Conservation (phyloP, 2,888 invertebrate genomes). For the Malacosoma neustria region DNA sequence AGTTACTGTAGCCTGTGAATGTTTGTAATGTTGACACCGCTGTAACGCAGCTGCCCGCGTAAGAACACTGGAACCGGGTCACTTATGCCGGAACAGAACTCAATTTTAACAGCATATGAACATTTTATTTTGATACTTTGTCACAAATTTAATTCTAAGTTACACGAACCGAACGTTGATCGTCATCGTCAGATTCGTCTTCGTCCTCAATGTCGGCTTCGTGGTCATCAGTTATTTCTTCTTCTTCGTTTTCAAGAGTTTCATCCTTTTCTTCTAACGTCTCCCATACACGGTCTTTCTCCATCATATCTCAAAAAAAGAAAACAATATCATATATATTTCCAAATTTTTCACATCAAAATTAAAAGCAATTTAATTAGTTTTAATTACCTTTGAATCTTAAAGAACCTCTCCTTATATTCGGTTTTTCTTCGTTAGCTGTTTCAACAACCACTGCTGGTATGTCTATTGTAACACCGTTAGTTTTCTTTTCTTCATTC, state of each 20-base stretch:
- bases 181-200: conserved; percentile 18
- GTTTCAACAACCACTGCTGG: conserved; percentile 49
- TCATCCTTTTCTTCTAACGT: conserved; percentile 71
- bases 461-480: conserved; percentile 48
- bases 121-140: no score
- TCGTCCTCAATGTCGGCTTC: conserved; percentile 33
- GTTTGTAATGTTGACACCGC: no score
- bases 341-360: no score
- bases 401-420: conserved; percentile 57
- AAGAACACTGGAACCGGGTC: no score
- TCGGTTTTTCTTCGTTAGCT: conserved; percentile 42
- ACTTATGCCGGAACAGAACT: no score
- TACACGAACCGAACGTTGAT: conserved; percentile 7
- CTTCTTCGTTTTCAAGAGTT: conserved; percentile 37
- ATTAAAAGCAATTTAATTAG: no score
- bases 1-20: no score
- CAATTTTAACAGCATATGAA: no score
- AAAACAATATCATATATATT: no score
- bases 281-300: conserved; percentile 74
- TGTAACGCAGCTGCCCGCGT: no score
- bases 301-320: conserved; percentile 52
- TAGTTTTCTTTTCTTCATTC: conserved; percentile 41
- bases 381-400: conserved; percentile 75
- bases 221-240: conserved; percentile 24
- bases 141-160: no score